Evolutionary conservation across 1,140 invertebrate species (phyloP), one percentile per base, ranked within the genome.

Genomic region (Bombus waltoni): DNA sequence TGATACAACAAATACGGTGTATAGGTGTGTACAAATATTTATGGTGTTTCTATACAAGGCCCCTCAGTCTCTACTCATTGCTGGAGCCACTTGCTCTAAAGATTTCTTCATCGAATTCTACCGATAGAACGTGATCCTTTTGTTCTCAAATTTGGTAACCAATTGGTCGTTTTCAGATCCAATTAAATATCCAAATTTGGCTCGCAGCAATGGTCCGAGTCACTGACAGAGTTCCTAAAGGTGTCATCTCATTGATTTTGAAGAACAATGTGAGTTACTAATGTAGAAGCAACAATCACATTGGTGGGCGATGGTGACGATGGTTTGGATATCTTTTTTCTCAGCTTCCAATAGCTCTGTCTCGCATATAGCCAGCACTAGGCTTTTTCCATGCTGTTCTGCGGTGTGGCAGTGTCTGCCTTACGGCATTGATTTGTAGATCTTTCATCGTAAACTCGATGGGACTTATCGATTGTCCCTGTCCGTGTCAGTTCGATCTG

Each of bases 321-420:
- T 62, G 73, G 73, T 68, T 82, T 35, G 47, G 73, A 66, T 77
- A 44, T 70, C 82, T 71, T 13, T 44, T 2, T 59, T 68, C 68
- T 68, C 10, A 66, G 65, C 89, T 32, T 79, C 13, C 15, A 15
- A 6, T 8, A 66, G 32, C n/a, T 66, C n/a, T 87, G 70, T 11
- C 47, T 72, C 40, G 59, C 38, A 66, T 10, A 53, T 38, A 78
- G 32, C 42, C 68, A 65, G 32, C 73, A 22, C 70, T 42, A 86
- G 32, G 59, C 70, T 82, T 18, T 15, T 78, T 75, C 80, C 75
- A 72, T 87, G 87, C 76, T 92, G 90, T 91, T 89, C 86, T 91
- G 89, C 89, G 89, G 87, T 92, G 85, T 94, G 94, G 94, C 94
- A 95, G 94, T 95, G 94, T 93, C 93, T 92, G 92, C 94, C 93